Conservation (phyloP, 2,113 vertebrate genomes). For the Pterocles orientalis region DNA sequence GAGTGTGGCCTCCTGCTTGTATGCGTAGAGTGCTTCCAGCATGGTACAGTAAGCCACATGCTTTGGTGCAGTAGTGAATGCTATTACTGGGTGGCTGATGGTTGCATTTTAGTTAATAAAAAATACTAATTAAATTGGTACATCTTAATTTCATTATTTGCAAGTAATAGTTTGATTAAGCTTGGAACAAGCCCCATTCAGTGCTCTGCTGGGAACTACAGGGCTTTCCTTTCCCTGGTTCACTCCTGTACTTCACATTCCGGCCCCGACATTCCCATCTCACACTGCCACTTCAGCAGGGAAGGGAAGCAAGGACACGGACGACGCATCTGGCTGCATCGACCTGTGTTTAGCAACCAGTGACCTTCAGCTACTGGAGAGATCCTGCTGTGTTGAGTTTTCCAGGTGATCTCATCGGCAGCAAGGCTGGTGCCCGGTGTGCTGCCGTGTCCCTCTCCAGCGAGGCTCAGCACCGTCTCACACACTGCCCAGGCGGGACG, state of each 20-base stretch:
- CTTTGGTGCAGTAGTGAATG: neutral
- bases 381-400: neutral
- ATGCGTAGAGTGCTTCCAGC: neutral
- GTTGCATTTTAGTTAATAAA: neutral
- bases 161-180: neutral
- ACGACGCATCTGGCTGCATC: neutral
- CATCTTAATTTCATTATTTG: neutral
- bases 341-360: rapidly evolving
- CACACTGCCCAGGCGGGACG: rapidly evolving
- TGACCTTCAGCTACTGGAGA: neutral
- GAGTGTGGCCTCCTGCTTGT: neutral
- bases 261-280: rapidly evolving
- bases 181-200: neutral
- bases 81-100: neutral
- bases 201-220: neutral
- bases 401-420: rapidly evolving
- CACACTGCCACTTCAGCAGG: neutral
- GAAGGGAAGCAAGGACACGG: rapidly evolving
- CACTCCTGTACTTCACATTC: neutral
- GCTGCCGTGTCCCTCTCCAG: neutral
- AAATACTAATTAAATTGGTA: neutral
- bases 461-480: rapidly evolving
- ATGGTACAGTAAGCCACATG: neutral
- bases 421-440: neutral
- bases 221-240: neutral